Evolutionary conservation across 1,140 invertebrate genomes (phyloP).

Genomic region (Diorhabda elongata): DNA sequence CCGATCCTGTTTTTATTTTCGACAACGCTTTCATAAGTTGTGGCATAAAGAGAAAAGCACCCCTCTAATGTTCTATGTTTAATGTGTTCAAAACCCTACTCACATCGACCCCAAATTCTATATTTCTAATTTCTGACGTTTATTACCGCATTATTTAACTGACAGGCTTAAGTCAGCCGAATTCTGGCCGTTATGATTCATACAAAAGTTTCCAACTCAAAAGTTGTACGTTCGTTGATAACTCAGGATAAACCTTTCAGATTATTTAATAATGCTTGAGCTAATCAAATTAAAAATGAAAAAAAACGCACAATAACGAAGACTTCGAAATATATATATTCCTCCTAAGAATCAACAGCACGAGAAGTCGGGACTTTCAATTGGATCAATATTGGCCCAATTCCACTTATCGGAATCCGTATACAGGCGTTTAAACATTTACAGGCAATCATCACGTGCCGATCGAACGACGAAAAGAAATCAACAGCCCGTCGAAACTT

Average conservation of each 20-base stretch:
- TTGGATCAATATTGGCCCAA: background rate
- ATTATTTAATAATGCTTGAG: no score
- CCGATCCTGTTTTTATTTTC: background rate
- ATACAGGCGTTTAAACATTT: background rate
- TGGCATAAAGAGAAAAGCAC: conserved; percentile 5
- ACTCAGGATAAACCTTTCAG: no score
- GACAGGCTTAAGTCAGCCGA: conserved; percentile 21
- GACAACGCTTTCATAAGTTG: background rate
- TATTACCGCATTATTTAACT: conserved; percentile 33
- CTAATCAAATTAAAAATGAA: no score
- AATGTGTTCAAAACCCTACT: conserved; percentile 20
- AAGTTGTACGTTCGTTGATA: no score
- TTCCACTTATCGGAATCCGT: background rate
- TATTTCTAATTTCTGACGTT: conserved; percentile 36
- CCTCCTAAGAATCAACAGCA: no score
- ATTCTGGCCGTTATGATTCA: conserved; percentile 30
- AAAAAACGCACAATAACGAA: no score
- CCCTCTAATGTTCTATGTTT: conserved; percentile 28
- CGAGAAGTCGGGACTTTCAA: background rate
- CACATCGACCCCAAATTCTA: conserved; percentile 24
- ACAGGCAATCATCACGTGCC: background rate
- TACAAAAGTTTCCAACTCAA: background rate
- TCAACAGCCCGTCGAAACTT: background rate
- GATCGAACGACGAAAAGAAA: background rate
- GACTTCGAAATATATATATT: no score